A percentile compares a stretch with the other conserved stretches of the same genome.
These are phyloP conservation scores for Sorex araneus DNA, from an alignment of 2,113 vertebrate genomes.

Conservation along the genomic window DNA sequence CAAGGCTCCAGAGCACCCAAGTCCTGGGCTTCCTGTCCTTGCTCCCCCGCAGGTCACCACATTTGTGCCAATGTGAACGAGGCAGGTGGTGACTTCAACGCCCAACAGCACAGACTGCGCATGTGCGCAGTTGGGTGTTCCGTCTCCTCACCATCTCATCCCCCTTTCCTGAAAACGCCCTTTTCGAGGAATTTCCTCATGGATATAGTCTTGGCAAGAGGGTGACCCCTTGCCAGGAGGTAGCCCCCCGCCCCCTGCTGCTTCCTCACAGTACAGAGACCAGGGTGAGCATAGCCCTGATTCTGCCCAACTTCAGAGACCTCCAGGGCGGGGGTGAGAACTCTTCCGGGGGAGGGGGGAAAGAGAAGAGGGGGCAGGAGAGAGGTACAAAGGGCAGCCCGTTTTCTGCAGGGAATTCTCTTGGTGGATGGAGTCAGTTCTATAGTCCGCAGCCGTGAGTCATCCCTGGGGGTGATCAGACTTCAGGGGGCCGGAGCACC, in stretches of 20 bases:
- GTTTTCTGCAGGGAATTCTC: not conserved
- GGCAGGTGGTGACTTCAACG: not conserved
- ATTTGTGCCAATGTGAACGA: not conserved
- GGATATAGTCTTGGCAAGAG: too few relatives aligned
- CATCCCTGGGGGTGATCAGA: rapidly evolving
- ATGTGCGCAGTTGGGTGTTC: rapidly evolving
- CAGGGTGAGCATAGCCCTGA: not conserved
- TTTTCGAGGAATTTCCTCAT: not conserved
- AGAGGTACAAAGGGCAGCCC: not conserved
- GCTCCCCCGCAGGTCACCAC: not conserved
- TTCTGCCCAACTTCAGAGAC: rapidly evolving
- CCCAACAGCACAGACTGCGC: not conserved
- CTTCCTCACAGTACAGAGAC: not conserved
- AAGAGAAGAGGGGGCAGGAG: not conserved
- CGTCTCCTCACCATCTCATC: rapidly evolving
- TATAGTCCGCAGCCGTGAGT: not conserved
- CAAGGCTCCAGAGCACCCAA: not conserved
- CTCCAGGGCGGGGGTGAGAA: not conserved
- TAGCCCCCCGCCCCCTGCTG: not conserved
- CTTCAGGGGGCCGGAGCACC: rapidly evolving
- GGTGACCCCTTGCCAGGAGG: too few relatives aligned
- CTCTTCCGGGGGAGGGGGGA: not conserved
- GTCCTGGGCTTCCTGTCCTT: rapidly evolving
- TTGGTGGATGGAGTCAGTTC: not conserved
- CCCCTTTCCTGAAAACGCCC: too few relatives aligned